Evolutionary conservation across 2,113 vertebrate genomes (phyloP).

Genomic region (Vidua chalybeata): DNA sequence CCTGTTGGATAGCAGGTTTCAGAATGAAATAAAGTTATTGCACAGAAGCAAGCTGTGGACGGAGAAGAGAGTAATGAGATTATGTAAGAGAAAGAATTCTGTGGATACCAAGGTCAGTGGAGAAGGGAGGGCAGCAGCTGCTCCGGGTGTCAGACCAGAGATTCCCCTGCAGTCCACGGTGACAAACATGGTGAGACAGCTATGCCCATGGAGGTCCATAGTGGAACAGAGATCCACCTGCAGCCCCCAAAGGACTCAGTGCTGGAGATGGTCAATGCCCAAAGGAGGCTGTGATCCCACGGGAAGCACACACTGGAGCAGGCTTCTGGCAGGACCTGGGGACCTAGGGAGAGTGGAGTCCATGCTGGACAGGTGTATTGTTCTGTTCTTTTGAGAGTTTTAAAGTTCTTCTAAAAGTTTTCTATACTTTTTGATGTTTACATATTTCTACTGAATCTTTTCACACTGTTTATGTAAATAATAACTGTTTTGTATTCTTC

Average conservation of each 20-base stretch:
- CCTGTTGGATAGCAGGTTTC: background rate
- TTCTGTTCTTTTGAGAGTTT: too few species aligned
- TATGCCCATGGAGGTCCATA: background rate
- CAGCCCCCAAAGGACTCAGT: rapidly evolving
- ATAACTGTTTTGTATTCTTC: too few species aligned
- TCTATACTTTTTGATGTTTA: too few species aligned
- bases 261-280: too few species aligned
- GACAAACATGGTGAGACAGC: background rate
- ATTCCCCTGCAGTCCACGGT: background rate
- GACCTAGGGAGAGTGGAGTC: background rate
- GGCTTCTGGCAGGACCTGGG: background rate
- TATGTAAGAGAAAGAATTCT: background rate
- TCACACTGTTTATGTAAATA: too few species aligned
- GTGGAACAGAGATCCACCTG: background rate
- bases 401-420: too few species aligned
- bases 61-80: background rate
- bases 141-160: background rate
- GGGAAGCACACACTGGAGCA: background rate
- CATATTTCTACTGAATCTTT: too few species aligned
- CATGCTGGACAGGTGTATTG: too few species aligned
- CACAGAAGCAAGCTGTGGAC: background rate
- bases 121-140: background rate
- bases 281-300: background rate
- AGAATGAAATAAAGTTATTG: background rate
- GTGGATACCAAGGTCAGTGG: background rate